Evolutionary conservation across 2,888 invertebrate species (phyloP), one percentile per base, ranked within the genome.

Genomic region (Melitaea athalia): DNA sequence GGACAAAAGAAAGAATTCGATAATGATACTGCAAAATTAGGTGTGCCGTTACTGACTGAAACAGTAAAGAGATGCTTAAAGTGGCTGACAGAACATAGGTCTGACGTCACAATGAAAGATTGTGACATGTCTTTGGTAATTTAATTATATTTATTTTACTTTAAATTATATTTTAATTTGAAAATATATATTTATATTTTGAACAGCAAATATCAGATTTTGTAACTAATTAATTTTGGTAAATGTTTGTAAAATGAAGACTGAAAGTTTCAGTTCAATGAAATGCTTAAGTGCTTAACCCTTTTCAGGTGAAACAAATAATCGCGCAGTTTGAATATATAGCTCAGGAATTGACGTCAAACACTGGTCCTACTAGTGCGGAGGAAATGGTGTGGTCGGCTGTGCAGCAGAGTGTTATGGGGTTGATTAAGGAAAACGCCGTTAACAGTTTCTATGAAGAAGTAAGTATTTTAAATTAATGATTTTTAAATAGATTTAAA

Each of bases 281-380:
- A 5, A 15, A 50, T 7, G n/a, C 15, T 3, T 5, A 8, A 38
- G 8, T 8, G 38, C 24, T 38, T 50, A 50, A 15, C n/a, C n/a
- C 7, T 15, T 15, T 83, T 1, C 75, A 92, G 91, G 85, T 89
- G 0, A 86, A 85, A 74, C 89, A 90, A 81, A 87, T 91, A 67
- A 52, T 91, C 53, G 84, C 83, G 8, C 92, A 92, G 66, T 90
- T 92, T 60, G 88, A 89, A 71, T 88, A 87, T 69, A 75, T 86
- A 65, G 73, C 74, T 3, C 86, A 84, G 73, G 86, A 84, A 47
- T 64, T 78, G 11, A 76, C 74, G 3, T 66, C 79, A 14, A 80
- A 74, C 50, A 52, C 75, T 1, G 73, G 70, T 5, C 79, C 81
- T 12, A 77, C 75, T 0, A 81, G 81, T 45, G 80, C 86, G 0